Evolutionary conservation across 2,888 invertebrate genomes (phyloP), one percentile per base, ranked within the genome.

Genomic region (Dicroscelio sp.): DNA sequence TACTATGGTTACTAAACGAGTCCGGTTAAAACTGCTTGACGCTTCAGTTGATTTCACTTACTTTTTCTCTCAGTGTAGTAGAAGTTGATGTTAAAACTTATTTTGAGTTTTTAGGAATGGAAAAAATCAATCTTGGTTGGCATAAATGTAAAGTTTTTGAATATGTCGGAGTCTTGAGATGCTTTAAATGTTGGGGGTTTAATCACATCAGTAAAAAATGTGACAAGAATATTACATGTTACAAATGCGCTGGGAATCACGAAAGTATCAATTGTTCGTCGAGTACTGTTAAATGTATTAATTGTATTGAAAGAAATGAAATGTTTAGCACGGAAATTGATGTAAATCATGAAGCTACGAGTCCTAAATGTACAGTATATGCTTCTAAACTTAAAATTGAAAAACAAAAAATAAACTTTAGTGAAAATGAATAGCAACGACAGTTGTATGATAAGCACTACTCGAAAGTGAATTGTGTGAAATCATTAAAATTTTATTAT

Each of bases 181-280:
- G 73, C 55, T 73, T 31, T 23, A 73, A 73, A 3, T 73, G 73
- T 31, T 73, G 73, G 73, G 73, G 73, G 12, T 73, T 55, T 31
- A 73, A 73, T 17, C 73, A 73, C 27, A 55, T 55, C 3, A 73
- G 55, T 2, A 73, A 52, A 73, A 0, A 31, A 12, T 73, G 73
- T 55, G 33, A 52, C 27, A 55, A 55, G 1, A 17, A 55, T 4
- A 73, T 43, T 0, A 73, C 5, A 55, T 73, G 73, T 33, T 25
- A 10, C 10, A 73, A 73, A 55, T 73, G 73, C 25, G 73, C 73
- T 8, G 63, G 63, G 2, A 65, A 65, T 33, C 63, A 65, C 31
- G 63, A 65, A 2, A 31, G 31, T 2, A 31, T 3, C 14, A 23
- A 65, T 14, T 65, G 63, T 65, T 2, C 2, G n/a, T 65, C 63